These are phyloP conservation scores for Ochropacha duplaris DNA, from an alignment of 2,888 invertebrate species.

Conservation along the genomic window DNA sequence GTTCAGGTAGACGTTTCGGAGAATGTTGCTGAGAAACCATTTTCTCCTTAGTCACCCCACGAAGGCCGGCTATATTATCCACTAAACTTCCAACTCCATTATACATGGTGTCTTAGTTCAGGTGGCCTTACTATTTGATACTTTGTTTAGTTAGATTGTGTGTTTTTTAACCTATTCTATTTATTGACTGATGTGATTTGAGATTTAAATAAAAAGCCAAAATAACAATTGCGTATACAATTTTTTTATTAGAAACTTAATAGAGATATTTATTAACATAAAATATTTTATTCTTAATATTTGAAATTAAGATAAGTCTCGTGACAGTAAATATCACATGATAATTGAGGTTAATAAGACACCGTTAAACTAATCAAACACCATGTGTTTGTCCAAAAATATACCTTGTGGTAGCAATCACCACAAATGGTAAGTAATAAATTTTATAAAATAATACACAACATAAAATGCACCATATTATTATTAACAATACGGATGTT, in stretches of 20 bases:
- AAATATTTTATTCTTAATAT: slow-evolving; percentile 15
- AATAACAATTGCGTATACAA: slow-evolving; percentile 1
- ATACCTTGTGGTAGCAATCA: not conserved
- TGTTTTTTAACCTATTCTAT: not conserved
- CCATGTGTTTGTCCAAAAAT: not conserved
- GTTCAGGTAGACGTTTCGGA: slow-evolving; percentile 29
- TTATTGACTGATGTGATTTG: not conserved
- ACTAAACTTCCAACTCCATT: no score
- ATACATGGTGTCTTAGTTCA: no score
- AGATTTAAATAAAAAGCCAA: slow-evolving; percentile 9
- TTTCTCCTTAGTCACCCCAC: slow-evolving; percentile 22
- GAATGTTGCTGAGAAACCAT: slow-evolving; percentile 52
- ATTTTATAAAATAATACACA: not conserved
- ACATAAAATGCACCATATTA: not conserved
- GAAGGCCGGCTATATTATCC: no score
- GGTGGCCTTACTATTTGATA: not conserved
- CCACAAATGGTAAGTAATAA: not conserved
- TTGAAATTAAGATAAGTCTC: slow-evolving; percentile 5
- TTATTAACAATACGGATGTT: no score
- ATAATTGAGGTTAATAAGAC: not conserved
- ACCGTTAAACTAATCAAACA: not conserved
- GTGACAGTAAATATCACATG: not conserved
- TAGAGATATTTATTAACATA: not conserved
- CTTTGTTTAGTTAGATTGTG: not conserved
- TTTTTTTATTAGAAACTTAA: slow-evolving; percentile 4